Evolutionary conservation across 2,888 invertebrate genomes (phyloP).

Genomic region (Meta bourneti): DNA sequence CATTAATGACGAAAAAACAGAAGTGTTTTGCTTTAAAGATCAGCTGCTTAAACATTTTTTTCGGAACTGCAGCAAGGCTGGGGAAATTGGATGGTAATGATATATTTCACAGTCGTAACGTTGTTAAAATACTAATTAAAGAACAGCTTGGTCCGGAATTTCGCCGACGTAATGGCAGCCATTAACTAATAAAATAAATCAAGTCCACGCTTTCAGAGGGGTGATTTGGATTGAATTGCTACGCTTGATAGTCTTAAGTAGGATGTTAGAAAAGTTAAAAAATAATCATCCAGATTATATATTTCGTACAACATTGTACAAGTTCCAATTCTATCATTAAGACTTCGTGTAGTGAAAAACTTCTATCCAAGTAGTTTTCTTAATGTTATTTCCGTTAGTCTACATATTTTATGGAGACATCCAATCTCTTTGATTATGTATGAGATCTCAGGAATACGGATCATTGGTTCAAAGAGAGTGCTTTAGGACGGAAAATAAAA

Average conservation of each 20-base stretch:
- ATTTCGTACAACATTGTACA: no score
- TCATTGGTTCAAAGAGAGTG: no score
- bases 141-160: background rate
- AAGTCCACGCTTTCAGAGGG: background rate
- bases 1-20: slow-evolving; percentile 26
- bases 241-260: background rate
- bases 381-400: no score
- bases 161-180: slow-evolving; percentile 5
- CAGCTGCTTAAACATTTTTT: slow-evolving; percentile 21
- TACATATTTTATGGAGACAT: no score
- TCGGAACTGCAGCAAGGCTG: background rate
- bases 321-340: no score
- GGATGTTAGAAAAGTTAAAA: background rate
- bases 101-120: slow-evolving; percentile 28
- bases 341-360: no score
- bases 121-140: slow-evolving; percentile 32
- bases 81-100: slow-evolving; percentile 23
- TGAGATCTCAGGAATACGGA: no score
- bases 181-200: background rate
- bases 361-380: no score
- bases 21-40: no score
- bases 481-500: no score
- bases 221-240: background rate
- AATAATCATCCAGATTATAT: background rate
- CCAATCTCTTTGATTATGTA: no score